Percentiles rank a stretch among this genome's conserved stretches.
These are phyloP conservation scores for Miichthys miiuy DNA, from an alignment of 2,797 vertebrate species.

Conservation along the genomic window DNA sequence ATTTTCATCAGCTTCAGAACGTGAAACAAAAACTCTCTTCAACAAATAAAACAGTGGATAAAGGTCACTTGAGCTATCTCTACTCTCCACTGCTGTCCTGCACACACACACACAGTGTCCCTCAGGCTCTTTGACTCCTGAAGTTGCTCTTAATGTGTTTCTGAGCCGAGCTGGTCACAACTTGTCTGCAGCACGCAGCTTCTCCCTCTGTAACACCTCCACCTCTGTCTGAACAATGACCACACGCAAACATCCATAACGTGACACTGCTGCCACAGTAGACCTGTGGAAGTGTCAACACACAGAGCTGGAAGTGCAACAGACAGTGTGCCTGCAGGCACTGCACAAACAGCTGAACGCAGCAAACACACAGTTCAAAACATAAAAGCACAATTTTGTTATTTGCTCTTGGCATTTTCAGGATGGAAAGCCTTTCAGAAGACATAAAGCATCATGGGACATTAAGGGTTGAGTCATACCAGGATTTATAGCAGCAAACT, in stretches of 20 bases:
- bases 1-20: neutral
- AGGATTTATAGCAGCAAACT: too few relatives aligned
- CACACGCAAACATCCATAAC: neutral
- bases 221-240: neutral
- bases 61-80: conserved; percentile 10
- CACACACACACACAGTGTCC: neutral
- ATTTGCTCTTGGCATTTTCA: neutral
- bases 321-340: neutral
- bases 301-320: neutral
- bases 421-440: neutral
- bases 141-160: conserved; percentile 24
- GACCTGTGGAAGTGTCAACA: neutral
- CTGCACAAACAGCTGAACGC: neutral
- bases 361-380: too few relatives aligned
- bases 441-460: neutral
- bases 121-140: conserved; percentile 31
- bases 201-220: conserved; percentile 6
- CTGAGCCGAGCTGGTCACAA: conserved; percentile 32
- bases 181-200: conserved; percentile 27
- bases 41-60: neutral
- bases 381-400: neutral
- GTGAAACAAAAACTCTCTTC: neutral
- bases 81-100: neutral
- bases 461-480: neutral
- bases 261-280: neutral